Conservation (phyloP, 1,140 invertebrate genomes). For the Leptonema lineaticorne region DNA sequence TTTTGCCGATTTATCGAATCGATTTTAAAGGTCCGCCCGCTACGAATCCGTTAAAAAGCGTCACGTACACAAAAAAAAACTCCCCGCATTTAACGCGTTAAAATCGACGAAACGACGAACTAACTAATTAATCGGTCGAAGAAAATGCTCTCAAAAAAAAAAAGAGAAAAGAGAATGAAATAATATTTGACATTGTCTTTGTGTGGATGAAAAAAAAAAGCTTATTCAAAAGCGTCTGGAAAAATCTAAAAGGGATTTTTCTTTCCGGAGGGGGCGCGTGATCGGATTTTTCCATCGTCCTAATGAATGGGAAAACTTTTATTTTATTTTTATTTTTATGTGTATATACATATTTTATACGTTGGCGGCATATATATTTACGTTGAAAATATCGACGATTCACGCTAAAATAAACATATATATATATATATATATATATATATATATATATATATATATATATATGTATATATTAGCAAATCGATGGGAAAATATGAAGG, state of each 20-base stretch:
- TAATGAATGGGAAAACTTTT: constrained; percentile 16
- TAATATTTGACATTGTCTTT: no score
- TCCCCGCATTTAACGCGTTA: neutral
- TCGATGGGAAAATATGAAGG: no score
- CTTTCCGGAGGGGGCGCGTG: neutral
- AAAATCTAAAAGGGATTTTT: constrained; percentile 5
- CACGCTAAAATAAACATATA: neutral
- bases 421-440: neutral
- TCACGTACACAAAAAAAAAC: neutral
- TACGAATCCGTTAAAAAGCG: no score
- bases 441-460: neutral
- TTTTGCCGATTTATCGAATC: no score
- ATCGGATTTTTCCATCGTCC: constrained; percentile 1
- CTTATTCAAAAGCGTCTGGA: neutral
- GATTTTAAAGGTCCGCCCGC: no score
- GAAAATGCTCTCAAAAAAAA: neutral
- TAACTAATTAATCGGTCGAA: neutral
- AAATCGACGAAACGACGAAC: neutral
- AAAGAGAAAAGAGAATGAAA: no score
- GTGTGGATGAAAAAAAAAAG: no score
- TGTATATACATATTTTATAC: neutral
- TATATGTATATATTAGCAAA: neutral
- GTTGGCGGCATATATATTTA: neutral
- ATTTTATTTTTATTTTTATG: neutral
- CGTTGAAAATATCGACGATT: neutral